Evolutionary conservation across 2,888 invertebrate genomes (phyloP).

Genomic region (Mesochorus sp.): DNA sequence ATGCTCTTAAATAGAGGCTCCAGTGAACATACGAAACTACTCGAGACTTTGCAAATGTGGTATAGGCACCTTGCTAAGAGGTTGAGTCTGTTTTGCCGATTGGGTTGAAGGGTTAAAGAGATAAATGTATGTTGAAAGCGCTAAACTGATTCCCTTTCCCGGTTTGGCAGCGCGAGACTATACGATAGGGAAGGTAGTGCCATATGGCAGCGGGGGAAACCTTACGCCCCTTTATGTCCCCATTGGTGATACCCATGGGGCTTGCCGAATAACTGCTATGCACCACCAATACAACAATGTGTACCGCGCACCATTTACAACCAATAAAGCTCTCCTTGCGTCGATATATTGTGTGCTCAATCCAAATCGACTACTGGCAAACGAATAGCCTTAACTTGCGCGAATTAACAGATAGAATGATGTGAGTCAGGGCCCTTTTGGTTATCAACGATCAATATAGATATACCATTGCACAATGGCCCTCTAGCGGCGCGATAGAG

Average conservation of each 20-base stretch:
- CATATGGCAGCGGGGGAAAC: conserved; percentile 52
- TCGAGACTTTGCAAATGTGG: no score
- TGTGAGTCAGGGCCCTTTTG: neutral
- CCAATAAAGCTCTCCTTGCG: conserved; percentile 47
- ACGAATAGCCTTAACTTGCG: neutral
- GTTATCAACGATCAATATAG: neutral
- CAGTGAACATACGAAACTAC: no score
- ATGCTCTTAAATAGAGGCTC: no score
- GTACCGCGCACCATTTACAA: conserved; percentile 23
- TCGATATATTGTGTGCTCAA: neutral
- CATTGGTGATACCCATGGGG: neutral
- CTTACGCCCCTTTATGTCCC: conserved; percentile 34
- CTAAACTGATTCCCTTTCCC: conserved; percentile 14
- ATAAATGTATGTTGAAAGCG: neutral
- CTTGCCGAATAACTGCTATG: conserved; percentile 8
- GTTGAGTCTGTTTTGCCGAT: neutral
- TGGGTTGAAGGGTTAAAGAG: neutral
- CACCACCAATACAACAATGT: neutral
- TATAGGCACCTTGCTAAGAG: no score
- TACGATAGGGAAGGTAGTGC: conserved; percentile 40
- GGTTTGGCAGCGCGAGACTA: conserved; percentile 4
- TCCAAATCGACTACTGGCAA: neutral
- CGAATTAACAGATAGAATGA: neutral
- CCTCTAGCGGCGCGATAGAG: no score
- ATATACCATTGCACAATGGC: neutral